These are phyloP conservation scores for Dryobates pubescens DNA, from an alignment of 2,797 vertebrate genomes.

Conservation along the genomic window DNA sequence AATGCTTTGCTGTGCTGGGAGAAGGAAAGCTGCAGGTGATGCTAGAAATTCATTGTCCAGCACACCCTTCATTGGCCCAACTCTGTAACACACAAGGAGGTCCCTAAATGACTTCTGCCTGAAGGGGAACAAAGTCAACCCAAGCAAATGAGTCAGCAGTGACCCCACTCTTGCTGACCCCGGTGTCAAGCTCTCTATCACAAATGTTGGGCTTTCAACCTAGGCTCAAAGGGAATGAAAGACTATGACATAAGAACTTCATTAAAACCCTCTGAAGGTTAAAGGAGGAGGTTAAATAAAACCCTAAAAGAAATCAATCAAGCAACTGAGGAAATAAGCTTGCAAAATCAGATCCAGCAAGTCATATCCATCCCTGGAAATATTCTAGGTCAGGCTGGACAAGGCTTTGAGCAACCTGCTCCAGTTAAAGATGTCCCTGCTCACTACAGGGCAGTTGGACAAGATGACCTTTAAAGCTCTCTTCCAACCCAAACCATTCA, in stretches of 20 bases:
- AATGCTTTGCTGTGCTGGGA: neutral
- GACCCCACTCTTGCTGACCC: neutral
- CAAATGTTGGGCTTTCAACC: neutral
- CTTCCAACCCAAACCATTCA: neutral
- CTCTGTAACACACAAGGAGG: neutral
- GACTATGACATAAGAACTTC: neutral
- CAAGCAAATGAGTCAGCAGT: neutral
- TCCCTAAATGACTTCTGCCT: neutral
- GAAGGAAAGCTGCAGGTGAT: neutral
- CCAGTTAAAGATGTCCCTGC: neutral
- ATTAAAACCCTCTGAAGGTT: neutral
- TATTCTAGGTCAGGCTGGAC: neutral
- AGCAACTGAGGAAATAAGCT: neutral
- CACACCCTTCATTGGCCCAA: neutral
- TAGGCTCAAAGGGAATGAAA: neutral
- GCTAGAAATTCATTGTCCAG: neutral
- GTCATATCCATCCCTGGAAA: neutral
- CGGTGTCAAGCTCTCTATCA: neutral
- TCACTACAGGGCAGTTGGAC: neutral
- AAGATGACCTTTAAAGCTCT: neutral
- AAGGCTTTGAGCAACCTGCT: neutral
- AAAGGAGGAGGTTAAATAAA: neutral
- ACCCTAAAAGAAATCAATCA: neutral
- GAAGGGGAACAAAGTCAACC: neutral
- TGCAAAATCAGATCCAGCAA: neutral